Percentiles rank a stretch among this genome's conserved stretches.
Evolutionary conservation across 2,113 vertebrate species (phyloP).

Genomic region (Micronycteris hirsuta): DNA sequence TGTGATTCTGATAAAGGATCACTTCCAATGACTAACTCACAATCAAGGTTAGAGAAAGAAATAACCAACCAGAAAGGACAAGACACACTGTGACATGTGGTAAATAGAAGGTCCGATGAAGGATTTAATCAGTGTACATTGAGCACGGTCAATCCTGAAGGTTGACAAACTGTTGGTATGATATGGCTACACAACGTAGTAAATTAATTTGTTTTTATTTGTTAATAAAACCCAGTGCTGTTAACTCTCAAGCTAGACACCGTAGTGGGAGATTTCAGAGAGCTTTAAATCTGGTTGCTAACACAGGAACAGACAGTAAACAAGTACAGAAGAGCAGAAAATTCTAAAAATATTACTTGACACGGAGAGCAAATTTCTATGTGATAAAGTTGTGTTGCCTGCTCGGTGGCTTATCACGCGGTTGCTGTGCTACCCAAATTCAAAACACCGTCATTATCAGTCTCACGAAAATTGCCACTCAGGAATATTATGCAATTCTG

Average conservation of each 20-base stretch:
- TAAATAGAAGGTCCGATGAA: not conserved
- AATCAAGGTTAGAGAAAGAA: constrained; percentile 2
- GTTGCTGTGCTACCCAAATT: not conserved
- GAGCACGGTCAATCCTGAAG: not conserved
- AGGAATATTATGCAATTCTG: not conserved
- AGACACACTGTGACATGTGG: not conserved
- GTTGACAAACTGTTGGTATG: not conserved
- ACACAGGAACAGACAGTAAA: not conserved
- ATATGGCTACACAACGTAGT: not conserved
- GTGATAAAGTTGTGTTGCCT: not conserved
- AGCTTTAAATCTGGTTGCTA: not conserved
- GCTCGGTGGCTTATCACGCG: not conserved
- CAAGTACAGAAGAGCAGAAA: not conserved
- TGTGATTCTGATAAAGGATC: not conserved
- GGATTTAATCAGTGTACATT: not conserved
- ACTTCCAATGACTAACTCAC: not conserved
- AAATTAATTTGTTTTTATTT: not conserved
- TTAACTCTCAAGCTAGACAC: not conserved
- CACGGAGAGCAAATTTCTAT: not conserved
- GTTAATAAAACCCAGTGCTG: not conserved
- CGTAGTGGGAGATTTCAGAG: not conserved
- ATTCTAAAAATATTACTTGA: not conserved
- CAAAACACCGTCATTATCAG: not conserved
- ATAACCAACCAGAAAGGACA: not conserved
- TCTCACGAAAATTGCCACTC: not conserved